Evolutionary conservation across 2,888 invertebrate genomes (phyloP), one percentile per base, ranked within the genome.

Genomic region (Drosophila limbata): DNA sequence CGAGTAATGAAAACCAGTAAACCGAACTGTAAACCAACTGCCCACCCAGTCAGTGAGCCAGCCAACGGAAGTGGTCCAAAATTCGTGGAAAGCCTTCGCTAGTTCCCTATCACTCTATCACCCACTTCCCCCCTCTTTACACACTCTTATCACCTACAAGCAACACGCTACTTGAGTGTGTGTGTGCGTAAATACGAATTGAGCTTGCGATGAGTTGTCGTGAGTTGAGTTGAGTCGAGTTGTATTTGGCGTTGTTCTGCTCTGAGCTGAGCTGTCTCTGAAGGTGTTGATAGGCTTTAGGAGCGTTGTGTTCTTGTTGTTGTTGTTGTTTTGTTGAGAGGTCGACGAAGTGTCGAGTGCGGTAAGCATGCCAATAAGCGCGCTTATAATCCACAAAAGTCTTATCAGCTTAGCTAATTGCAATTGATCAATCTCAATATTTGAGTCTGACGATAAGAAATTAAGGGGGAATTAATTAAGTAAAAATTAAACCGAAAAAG

Each of bases 41-140:
- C 56, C 63, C 69, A 69, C 48, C 72, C 70, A 62, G 47, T 45
- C 52, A 33, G 55, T 50, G 56, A 62, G 47, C 47, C 56, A 33
- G 59, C 53, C 60, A 73, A 77, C 82, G 78, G 78, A 78, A 78
- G 73, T 78, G 77, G 81, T 80, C 81, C 63, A 77, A 73, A 53
- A 53, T 82, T 81, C 88, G 76, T 81, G 88, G 85, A 88, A 83
- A 83, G 64, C 79, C 85, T 73, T 81, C 64, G 56, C 57, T 31
- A 63, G 50, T 63, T 45, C 40, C 57, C 28, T 19, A 57, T 15
- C 37, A 40, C 31, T 1, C 42, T 15, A n/a, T n/a, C 15, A 33
- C 4, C n/a, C 2, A 33, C n/a, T 13, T 2, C 13, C 10, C 28
- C 1, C 17, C 2, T 4, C 15, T n/a, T n/a, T n/a, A n/a, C n/a